Evolutionary conservation across 2,797 vertebrate genomes (phyloP).

Genomic region (Limosa lapponica): DNA sequence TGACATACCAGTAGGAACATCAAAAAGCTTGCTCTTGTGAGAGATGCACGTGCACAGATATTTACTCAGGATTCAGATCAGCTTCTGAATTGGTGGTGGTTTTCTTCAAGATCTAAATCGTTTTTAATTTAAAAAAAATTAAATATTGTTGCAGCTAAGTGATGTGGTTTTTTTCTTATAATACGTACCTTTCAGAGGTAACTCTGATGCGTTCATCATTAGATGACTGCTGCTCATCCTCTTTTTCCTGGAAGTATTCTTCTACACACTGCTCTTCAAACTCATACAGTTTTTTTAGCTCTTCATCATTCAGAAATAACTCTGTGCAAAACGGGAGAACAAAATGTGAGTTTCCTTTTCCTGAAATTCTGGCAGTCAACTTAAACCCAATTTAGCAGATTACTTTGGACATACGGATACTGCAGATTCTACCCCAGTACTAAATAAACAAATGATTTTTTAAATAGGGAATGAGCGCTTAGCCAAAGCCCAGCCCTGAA

Average conservation of each 20-base stretch:
- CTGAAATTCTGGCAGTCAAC: not conserved
- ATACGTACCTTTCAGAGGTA: constrained; percentile 91
- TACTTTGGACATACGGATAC: not conserved
- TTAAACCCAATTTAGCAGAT: not conserved
- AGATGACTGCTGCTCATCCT: constrained; percentile 93
- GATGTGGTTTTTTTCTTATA: not conserved
- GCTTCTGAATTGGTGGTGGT: not conserved
- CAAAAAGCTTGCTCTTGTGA: not conserved
- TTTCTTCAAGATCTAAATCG: not conserved
- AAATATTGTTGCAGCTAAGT: not conserved
- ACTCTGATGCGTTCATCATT: constrained; percentile 95
- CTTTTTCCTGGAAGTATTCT: constrained; percentile 95
- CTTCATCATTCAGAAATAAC: constrained; percentile 93
- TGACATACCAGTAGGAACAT: not conserved
- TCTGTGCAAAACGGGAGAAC: constrained; percentile 77
- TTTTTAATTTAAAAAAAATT: not conserved
- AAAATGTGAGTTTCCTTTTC: not conserved
- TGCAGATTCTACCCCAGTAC: not conserved
- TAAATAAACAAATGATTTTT: not conserved
- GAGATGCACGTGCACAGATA: not conserved
- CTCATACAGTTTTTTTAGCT: constrained; percentile 92
- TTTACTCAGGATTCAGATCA: not conserved
- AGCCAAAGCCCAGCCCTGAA: not conserved
- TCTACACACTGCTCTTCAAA: constrained; percentile 98
- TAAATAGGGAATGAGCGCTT: not conserved